Percentiles rank a stretch among this genome's conserved stretches.
These are phyloP conservation scores for Pelusios castaneus DNA, from an alignment of 2,113 vertebrate genomes.

Conservation along the genomic window DNA sequence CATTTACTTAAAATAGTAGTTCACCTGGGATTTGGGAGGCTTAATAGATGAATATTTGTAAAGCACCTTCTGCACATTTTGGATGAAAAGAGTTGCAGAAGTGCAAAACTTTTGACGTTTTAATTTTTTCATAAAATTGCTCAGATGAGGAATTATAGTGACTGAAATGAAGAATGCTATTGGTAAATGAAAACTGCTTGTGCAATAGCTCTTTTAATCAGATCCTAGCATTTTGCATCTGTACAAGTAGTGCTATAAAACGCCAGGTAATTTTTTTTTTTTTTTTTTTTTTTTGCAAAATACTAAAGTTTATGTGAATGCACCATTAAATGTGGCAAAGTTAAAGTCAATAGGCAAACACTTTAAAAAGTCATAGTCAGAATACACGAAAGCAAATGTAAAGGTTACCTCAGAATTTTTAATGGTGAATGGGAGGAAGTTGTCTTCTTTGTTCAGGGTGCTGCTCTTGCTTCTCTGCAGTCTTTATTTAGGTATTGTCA, in stretches of 20 bases:
- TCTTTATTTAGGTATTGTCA: neutral
- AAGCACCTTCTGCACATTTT: neutral
- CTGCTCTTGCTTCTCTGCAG: neutral
- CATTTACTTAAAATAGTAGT: neutral
- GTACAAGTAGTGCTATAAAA: neutral
- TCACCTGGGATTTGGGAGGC: neutral
- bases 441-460: neutral
- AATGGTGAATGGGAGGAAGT: neutral
- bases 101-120: neutral
- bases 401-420: neutral
- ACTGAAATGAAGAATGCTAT: neutral
- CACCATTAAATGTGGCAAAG: neutral
- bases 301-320: neutral
- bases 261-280: neutral
- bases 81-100: neutral
- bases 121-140: neutral
- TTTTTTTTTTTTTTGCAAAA: too few relatives aligned
- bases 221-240: rapidly evolving
- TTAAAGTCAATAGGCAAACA: neutral
- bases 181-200: neutral
- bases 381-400: neutral
- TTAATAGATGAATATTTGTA: neutral
- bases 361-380: neutral
- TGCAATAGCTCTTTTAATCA: neutral
- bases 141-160: neutral